phyloP scores from a whole-genome alignment of 2,113 vertebrate genomes.

The Paradisaea rubra region DNA sequence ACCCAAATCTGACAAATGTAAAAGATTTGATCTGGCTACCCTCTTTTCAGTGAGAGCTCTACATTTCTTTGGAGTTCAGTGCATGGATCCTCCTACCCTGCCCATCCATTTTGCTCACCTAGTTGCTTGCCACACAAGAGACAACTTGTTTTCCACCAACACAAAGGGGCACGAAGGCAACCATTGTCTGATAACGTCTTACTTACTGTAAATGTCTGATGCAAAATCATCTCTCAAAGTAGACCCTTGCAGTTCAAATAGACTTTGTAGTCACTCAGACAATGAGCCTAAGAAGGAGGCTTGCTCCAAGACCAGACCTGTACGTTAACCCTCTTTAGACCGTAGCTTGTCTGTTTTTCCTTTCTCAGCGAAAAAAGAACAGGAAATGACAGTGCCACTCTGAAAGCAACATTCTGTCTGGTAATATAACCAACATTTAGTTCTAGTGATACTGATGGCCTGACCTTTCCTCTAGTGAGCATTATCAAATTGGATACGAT shows the following conservation, averaged over 20 bases:
- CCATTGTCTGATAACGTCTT: background rate
- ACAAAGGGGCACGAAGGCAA: background rate
- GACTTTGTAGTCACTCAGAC: background rate
- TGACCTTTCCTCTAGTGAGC: background rate
- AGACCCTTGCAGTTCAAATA: background rate
- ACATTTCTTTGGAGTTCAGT: background rate
- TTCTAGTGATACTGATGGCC: background rate
- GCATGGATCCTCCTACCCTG: background rate
- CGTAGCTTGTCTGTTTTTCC: rapidly evolving
- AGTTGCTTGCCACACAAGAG: background rate
- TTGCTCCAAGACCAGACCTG: background rate
- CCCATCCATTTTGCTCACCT: background rate
- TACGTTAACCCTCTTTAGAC: background rate
- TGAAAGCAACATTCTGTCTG: background rate
- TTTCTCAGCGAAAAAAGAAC: background rate
- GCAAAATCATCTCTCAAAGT: background rate
- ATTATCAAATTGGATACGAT: background rate
- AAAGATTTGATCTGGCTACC: background rate
- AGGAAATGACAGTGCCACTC: rapidly evolving
- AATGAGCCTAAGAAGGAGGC: background rate
- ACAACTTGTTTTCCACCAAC: background rate
- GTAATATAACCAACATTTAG: background rate
- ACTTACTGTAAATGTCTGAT: background rate
- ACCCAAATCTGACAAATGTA: background rate
- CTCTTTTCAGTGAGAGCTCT: background rate